Base-by-base conservation (phyloP, 2,888 invertebrate species). In the Xanthia togata region DNA sequence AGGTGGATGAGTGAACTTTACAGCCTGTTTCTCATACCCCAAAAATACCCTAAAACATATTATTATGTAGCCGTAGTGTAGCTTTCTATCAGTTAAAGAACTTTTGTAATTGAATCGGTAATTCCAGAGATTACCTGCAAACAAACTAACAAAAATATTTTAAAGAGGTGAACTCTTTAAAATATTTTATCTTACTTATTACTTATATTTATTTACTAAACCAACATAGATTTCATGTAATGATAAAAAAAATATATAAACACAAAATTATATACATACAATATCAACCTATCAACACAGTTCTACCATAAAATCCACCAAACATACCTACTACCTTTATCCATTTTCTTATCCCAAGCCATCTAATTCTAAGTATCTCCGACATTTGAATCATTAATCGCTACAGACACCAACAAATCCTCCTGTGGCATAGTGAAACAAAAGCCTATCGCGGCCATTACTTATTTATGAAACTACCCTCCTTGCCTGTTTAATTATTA, bases 401-500 rank as follows among this genome's bases (percentile, higher is more conserved):
- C 44, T 0, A 41, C 71, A 70, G 72, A 64, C 67, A 73, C 87
- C 65, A 70, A 68, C 72, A 75, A 75, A 81, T 76, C 57, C 85
- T 69, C 87, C 12, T 23, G 77, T 31, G 87, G 85, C 74, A 55
- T 47, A 17, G 76, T 55, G 53, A 68, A 82, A 73, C 80, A 84
- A 85, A 73, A 81, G 73, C 74, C 74, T 65, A 87, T 73, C 57
- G 84, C 9, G 12, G 20, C 4, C 47, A 85, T 86, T 73, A 88
- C 38, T 79, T 85, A 85, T 88, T 79, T 83, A 88, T 59, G n/a
- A 5, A 55, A 82, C 73, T 85, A 78, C 60, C 67, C 31, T 73
- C 60, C 6, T n/a, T 12, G 12, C 9, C 76, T 77, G 38, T 69
- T 85, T 88, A 85, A 85, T 85, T 83, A 85, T 88, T 85, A 73